These are phyloP conservation scores for Corapipo altera DNA, from an alignment of 2,113 vertebrate species.

Conservation along the genomic window DNA sequence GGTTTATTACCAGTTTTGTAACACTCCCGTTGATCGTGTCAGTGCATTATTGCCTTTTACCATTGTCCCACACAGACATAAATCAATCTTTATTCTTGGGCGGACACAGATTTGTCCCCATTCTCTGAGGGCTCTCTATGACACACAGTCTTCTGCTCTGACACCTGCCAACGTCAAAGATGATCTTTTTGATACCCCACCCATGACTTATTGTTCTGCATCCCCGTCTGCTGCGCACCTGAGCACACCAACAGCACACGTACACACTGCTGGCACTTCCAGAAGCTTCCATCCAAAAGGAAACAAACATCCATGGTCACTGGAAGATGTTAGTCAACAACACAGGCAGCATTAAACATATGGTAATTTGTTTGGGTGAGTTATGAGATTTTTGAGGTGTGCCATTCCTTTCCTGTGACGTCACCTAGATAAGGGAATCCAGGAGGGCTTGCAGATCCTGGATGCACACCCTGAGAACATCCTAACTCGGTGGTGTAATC, in stretches of 20 bases:
- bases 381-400: not conserved
- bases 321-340: not conserved
- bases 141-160: not conserved
- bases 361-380: not conserved
- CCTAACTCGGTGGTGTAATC: not conserved
- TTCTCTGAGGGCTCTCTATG: not conserved
- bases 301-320: not conserved
- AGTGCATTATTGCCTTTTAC: not conserved
- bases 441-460: not conserved
- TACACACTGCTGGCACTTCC: not conserved
- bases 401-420: not conserved
- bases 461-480: not conserved
- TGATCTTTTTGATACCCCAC: not conserved
- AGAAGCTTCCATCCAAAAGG: not conserved
- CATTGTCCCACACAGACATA: not conserved
- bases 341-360: rapidly evolving
- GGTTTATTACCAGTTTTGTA: not conserved
- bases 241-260: not conserved
- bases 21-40: rapidly evolving
- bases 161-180: not conserved
- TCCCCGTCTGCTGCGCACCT: not conserved
- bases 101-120: not conserved
- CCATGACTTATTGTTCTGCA: not conserved
- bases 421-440: not conserved
- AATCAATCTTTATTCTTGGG: not conserved